phyloP scores from a whole-genome alignment of 2,888 invertebrate species.

The Himalopsyche kuldschensis region DNA sequence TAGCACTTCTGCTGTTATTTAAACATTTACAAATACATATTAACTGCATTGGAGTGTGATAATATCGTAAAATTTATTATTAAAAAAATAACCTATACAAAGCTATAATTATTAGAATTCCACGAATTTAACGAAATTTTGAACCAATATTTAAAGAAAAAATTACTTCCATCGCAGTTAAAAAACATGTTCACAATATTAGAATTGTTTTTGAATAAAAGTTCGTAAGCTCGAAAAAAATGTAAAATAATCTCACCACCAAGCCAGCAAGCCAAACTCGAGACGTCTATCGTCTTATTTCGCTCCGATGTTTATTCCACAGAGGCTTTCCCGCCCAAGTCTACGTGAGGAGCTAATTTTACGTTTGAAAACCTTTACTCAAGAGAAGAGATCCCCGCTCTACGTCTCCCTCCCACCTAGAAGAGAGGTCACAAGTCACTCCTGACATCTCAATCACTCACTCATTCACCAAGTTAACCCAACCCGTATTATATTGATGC shows the following conservation, averaged over 20 bases:
- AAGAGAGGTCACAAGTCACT: slow-evolving; percentile 34
- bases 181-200: too few relatives aligned
- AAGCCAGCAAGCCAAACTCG: not conserved
- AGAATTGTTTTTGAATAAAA: not conserved
- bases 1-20: too few relatives aligned
- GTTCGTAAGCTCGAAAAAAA: not conserved
- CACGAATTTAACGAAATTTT: too few relatives aligned
- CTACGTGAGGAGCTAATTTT: slow-evolving; percentile 24
- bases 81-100: too few relatives aligned
- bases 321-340: not conserved
- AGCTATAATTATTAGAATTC: too few relatives aligned
- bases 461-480: slow-evolving; percentile 39
- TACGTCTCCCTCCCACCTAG: slow-evolving; percentile 41
- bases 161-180: too few relatives aligned
- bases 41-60: too few relatives aligned
- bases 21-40: too few relatives aligned
- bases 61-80: too few relatives aligned
- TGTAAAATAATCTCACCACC: not conserved
- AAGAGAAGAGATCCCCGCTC: slow-evolving; percentile 45
- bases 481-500: slow-evolving; percentile 40
- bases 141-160: too few relatives aligned
- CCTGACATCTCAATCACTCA: slow-evolving; percentile 40
- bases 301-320: not conserved
- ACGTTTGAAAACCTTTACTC: slow-evolving; percentile 29
- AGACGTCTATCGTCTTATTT: not conserved